phyloP scores from a whole-genome alignment of 1,140 invertebrate species.

The Penaeus vannamei region DNA sequence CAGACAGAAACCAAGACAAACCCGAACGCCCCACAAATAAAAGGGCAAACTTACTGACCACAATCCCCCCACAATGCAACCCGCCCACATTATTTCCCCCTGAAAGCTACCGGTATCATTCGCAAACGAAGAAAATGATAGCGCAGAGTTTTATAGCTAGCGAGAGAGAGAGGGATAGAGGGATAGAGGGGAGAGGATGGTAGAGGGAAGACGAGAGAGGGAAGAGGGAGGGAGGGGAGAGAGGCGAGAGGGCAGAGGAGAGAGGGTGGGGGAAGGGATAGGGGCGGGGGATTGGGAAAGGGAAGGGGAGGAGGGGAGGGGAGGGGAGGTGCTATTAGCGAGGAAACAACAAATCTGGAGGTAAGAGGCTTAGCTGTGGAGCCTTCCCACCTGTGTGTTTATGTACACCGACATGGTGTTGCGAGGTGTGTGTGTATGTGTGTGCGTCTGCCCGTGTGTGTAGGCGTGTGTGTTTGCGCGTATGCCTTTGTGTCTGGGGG shows the following conservation, averaged over 20 bases:
- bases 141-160: background rate
- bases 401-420: too few relatives aligned
- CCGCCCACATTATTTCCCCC: too few relatives aligned
- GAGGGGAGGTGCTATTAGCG: background rate
- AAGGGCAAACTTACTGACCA: too few relatives aligned
- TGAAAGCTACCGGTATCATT: too few relatives aligned
- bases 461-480: too few relatives aligned
- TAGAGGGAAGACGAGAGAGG: background rate
- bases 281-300: background rate
- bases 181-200: background rate
- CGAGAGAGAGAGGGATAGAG: background rate
- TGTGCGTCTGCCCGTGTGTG: too few relatives aligned
- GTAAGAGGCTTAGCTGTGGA: background rate
- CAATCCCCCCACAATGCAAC: too few relatives aligned
- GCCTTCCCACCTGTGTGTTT: too few relatives aligned
- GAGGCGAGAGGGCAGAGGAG: background rate
- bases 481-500: too few relatives aligned
- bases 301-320: background rate
- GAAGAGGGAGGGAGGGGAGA: background rate
- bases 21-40: too few relatives aligned
- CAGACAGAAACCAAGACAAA: background rate
- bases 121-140: background rate
- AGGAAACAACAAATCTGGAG: background rate
- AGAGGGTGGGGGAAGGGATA: background rate
- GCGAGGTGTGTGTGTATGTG: too few relatives aligned